Base-by-base conservation (phyloP, 2,888 invertebrate genomes). In the Drymonia ruficornis region DNA sequence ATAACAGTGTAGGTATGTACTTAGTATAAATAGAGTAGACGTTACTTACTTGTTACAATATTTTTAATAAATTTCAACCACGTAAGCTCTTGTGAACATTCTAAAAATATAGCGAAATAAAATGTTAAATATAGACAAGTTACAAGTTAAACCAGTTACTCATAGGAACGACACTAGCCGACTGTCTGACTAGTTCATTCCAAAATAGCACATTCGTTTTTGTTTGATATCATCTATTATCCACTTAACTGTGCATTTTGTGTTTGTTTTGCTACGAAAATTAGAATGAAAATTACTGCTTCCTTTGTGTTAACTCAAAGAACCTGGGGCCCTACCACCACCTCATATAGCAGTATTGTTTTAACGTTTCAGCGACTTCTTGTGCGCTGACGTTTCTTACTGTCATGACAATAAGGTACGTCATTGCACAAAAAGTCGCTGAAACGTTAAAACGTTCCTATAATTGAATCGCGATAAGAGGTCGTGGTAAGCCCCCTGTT, bases 101-200 rank as follows among this genome's bases (percentile, higher is more conserved):
- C 16, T 52, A 28, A 18, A 38, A 36, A 38, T 13, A 23, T 13
- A 45, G 31, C 29, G 40, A 45, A 36, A 46, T 42, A 19, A 46
- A 40, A 19, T 49, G 28, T 42, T 15, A 46, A 40, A 19, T 49
- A 18, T 46, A 50, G 19, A 47, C 40, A 54, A 47, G 29, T 23
- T 29, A 45, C 40, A n/a, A 42, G 47, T 28, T 23, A 28, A 47
- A 43, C 47, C 19, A 42, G 52, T 52, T 63, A 60, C 63, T 63
- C 52, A 67, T 56, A 59, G 56, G 56, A 63, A 64, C 59, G 55
- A 55, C 59, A 64, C 64, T 64, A 59, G 50, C 50, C 54, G 59
- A 59, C 61, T 62, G 63, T 55, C 57, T 63, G 55, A 55, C 50
- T 55, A 48, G 18, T 60, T 61, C 51, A 57, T 67, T 67, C 55